Evolutionary conservation across 2,888 invertebrate genomes (phyloP).

Genomic region (Stramonita haemastoma): DNA sequence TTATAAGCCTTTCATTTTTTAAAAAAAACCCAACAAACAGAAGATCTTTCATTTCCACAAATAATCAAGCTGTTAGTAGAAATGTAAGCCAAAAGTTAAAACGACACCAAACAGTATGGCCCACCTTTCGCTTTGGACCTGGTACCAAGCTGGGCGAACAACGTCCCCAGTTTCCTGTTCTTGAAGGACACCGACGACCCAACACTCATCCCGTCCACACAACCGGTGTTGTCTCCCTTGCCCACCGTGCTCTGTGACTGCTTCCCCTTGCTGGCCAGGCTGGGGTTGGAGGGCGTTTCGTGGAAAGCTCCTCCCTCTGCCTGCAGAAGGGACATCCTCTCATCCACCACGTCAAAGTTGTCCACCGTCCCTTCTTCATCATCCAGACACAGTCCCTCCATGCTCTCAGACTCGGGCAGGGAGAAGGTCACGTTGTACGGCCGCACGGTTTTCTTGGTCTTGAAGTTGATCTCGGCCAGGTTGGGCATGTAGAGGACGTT

Average conservation of each 20-base stretch:
- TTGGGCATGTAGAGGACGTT: constrained; percentile 95
- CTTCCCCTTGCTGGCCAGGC: constrained; percentile 49
- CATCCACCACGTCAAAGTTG: constrained; percentile 85
- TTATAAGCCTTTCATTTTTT: no score
- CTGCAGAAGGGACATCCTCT: constrained; percentile 85
- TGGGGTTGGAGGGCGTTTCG: constrained; percentile 51
- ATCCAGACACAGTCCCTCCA: constrained; percentile 58
- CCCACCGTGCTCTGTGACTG: constrained; percentile 49
- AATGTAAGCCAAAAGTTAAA: not conserved
- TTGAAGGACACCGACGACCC: constrained; percentile 47
- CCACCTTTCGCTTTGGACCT: constrained; percentile 21
- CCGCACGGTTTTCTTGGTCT: constrained; percentile 79
- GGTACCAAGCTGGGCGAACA: constrained; percentile 24
- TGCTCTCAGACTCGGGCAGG: constrained; percentile 78
- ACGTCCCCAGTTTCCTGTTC: constrained; percentile 39
- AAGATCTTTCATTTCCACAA: no score
- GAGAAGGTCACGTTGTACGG: constrained; percentile 91
- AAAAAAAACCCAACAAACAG: no score
- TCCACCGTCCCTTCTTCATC: constrained; percentile 72
- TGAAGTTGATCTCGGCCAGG: constrained; percentile 90
- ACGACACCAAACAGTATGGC: not conserved
- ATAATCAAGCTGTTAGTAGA: no score
- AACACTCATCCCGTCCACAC: constrained; percentile 49
- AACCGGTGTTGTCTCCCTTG: constrained; percentile 43
- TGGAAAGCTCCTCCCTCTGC: constrained; percentile 77